Evolutionary conservation across 30 jellyfish, hydroid and myxozoan genomes (phyloP), one percentile per base, ranked within the genome.

Genomic region (Hydra vulgaris): DNA sequence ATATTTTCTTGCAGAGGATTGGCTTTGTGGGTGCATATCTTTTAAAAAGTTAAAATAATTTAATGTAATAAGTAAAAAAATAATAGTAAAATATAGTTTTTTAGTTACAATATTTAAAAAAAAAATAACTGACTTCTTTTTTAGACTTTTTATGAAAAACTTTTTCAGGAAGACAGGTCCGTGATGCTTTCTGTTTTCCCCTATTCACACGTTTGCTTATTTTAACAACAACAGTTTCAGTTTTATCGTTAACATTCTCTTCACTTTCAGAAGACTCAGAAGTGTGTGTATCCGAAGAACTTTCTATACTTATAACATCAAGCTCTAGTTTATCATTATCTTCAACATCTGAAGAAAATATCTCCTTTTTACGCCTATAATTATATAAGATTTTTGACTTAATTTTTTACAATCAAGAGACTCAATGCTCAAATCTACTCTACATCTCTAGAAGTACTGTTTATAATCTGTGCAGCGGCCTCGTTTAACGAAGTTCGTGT

Each of bases 301-400:
- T 79, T 23, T 74, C 82, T 66, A 15, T 20, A 0, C 0, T 18
- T 7, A 61, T 72, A 17, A 54, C 79, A 26, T 54, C 74, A 68
- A 76, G 85, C 1, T 83, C 88, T 53, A 69, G 84, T 19, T 70
- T 80, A 53, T 23, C 70, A 73, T 79, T 91, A 25, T 53, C 96
- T 26, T 91, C 96, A 70, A 72, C 95, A 0, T 81, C 92, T 20
- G 87, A 78, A 20, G 85, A 78, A 17, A 61, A 16, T 15, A 53
- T 55, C 61, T 25, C 21, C 66, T 78, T 78, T 25, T 78, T 56
- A 15, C 85, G 76, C 61, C 61, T 40, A 40, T 40, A 40, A 40
- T 3, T 5, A 40, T 40, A 3, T 40, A 40, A 3, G 5, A 40
- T 40, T 12, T 40, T 40, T 40, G 61, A 3, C 12, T 3, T 3